Conservation (phyloP, 2,797 vertebrate genomes). For the Tapera naevia region DNA sequence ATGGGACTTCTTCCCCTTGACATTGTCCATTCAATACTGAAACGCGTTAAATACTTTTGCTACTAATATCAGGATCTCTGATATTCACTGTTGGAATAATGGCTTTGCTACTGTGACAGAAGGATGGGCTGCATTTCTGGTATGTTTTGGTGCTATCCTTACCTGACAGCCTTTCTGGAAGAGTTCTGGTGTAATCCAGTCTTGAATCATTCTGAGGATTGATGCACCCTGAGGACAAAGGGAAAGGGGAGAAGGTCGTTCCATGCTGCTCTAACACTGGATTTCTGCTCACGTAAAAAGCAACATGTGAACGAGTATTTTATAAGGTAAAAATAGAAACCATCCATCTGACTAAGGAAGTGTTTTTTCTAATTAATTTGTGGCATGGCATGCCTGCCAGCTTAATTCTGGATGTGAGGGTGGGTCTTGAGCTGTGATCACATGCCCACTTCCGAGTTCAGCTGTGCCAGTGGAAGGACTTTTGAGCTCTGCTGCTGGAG, state of each 20-base stretch:
- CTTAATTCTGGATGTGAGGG: background rate
- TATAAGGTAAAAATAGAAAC: background rate
- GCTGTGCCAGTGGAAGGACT: background rate
- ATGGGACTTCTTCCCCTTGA: background rate
- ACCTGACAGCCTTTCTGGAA: constrained; percentile 92
- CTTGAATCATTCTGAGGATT: constrained; percentile 91
- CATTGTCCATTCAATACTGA: background rate
- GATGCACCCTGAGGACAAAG: constrained; percentile 85
- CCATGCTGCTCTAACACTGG: background rate
- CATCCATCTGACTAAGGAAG: background rate
- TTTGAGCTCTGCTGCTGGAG: fast-evolving
- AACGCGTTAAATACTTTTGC: background rate
- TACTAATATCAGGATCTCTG: background rate
- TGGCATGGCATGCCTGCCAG: background rate
- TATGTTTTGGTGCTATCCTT: background rate
- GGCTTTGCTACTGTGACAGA: background rate
- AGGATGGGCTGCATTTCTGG: background rate
- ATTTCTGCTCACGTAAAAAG: background rate
- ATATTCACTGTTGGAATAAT: background rate
- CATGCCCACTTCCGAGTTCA: background rate
- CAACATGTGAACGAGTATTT: background rate
- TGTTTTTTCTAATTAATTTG: background rate
- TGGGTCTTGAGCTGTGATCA: background rate
- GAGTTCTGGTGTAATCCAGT: constrained; percentile 85
- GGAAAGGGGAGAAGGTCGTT: background rate